A percentile compares a stretch with the other conserved stretches of the same genome.
phyloP scores from a whole-genome alignment of 1,140 invertebrate species.

The Coptotermes formosanus region DNA sequence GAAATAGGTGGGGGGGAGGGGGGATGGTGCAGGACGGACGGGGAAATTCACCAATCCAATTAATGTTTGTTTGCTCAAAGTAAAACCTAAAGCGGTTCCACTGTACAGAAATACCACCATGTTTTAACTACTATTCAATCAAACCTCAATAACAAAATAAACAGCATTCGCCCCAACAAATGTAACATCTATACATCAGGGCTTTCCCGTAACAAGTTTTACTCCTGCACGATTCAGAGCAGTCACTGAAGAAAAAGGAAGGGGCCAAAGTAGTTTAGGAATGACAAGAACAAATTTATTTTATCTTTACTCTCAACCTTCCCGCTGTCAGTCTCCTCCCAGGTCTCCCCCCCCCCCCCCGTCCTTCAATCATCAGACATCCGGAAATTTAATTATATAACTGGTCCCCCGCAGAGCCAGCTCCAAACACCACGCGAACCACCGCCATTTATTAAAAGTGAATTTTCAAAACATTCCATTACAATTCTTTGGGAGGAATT shows the following conservation, averaged over 20 bases:
- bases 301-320: neutral
- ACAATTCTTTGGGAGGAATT: neutral
- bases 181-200: neutral
- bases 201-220: neutral
- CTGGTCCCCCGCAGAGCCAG: neutral
- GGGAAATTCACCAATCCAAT: neutral
- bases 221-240: neutral
- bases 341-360: too few species aligned
- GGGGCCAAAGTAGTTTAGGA: neutral
- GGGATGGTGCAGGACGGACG: neutral
- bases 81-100: neutral
- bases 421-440: neutral
- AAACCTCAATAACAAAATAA: conserved; percentile 9
- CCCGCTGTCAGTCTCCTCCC: neutral
- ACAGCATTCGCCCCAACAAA: neutral
- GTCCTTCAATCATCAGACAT: neutral
- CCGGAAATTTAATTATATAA: neutral
- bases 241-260: neutral
- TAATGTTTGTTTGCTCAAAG: conserved; percentile 13
- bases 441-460: neutral
- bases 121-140: conserved; percentile 19
- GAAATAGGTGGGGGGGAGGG: neutral
- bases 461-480: neutral
- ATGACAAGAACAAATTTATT: neutral
- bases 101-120: neutral